Evolutionary conservation across 1,140 invertebrate genomes (phyloP).

Genomic region (Sitodiplosis mosellana): DNA sequence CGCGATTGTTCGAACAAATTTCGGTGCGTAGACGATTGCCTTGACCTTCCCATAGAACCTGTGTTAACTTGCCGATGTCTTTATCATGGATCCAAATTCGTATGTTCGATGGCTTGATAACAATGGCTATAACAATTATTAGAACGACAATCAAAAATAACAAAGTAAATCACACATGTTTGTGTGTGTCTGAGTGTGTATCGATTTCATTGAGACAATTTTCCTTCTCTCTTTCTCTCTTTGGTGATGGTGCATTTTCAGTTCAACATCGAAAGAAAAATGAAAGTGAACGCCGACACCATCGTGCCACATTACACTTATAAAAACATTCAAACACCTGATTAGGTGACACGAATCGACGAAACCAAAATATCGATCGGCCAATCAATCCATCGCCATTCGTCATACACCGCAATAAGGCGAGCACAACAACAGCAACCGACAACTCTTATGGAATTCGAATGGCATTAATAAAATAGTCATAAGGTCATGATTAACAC

Average conservation of each 20-base stretch:
- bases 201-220: not conserved
- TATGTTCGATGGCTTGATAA: constrained; percentile 68
- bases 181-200: not conserved
- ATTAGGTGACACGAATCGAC: not conserved
- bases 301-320: not conserved
- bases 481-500: too few relatives aligned
- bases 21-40: constrained; percentile 60
- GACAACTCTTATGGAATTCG: too few relatives aligned
- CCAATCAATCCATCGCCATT: too few relatives aligned
- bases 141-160: not conserved
- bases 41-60: constrained; percentile 73
- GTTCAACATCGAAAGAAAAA: not conserved
- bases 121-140: constrained; percentile 29
- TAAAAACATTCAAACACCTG: not conserved
- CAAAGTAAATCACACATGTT: not conserved
- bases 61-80: constrained; percentile 61
- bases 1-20: constrained; percentile 60
- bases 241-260: not conserved
- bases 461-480: too few relatives aligned
- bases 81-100: constrained; percentile 82
- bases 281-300: not conserved
- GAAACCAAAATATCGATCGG: too few relatives aligned
- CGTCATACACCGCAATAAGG: too few relatives aligned
- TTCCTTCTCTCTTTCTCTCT: too few relatives aligned
- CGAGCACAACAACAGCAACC: too few relatives aligned